These are phyloP conservation scores for Sycophila sp. DNA, from an alignment of 1,140 invertebrate species.

Conservation along the genomic window DNA sequence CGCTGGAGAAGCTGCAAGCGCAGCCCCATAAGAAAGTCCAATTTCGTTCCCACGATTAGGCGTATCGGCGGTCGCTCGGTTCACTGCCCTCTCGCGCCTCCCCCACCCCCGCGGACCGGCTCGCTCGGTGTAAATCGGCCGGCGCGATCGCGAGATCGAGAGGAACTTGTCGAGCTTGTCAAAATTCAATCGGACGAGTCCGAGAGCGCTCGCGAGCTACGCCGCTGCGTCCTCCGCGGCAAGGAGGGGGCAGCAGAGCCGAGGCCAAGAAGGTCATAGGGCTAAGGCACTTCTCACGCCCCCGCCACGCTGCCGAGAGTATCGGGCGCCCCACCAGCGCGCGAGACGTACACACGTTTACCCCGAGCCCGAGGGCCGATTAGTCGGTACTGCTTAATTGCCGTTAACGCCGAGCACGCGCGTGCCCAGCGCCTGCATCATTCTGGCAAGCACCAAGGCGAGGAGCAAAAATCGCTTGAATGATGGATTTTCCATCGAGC, in stretches of 20 bases:
- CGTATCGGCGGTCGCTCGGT: constrained; percentile 46
- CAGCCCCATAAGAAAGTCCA: constrained; percentile 27
- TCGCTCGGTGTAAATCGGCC: constrained; percentile 46
- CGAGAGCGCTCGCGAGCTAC: constrained; percentile 41
- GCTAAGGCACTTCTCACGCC: constrained; percentile 67
- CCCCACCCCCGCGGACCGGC: not conserved
- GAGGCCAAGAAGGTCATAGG: constrained; percentile 63
- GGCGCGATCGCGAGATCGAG: constrained; percentile 56
- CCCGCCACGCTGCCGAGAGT: too few relatives aligned
- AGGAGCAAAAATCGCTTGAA: too few relatives aligned
- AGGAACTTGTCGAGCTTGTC: constrained; percentile 62
- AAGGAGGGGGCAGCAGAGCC: not conserved
- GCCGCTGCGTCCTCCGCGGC: constrained; percentile 7
- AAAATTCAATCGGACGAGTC: constrained; percentile 64
- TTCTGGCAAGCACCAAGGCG: too few relatives aligned
- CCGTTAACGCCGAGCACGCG: constrained; percentile 49
- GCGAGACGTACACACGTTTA: constrained; percentile 59
- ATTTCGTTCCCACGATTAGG: constrained; percentile 55
- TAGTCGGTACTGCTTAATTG: constrained; percentile 64
- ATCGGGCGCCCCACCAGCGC: constrained; percentile 55
- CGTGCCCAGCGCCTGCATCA: constrained; percentile 40
- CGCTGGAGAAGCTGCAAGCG: constrained; percentile 16
- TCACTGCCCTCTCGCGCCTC: constrained; percentile 44
- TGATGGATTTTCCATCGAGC: too few relatives aligned
- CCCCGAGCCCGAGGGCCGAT: constrained; percentile 61